phyloP scores from a whole-genome alignment of 2,797 vertebrate genomes.

The Coregonus ussuriensis region DNA sequence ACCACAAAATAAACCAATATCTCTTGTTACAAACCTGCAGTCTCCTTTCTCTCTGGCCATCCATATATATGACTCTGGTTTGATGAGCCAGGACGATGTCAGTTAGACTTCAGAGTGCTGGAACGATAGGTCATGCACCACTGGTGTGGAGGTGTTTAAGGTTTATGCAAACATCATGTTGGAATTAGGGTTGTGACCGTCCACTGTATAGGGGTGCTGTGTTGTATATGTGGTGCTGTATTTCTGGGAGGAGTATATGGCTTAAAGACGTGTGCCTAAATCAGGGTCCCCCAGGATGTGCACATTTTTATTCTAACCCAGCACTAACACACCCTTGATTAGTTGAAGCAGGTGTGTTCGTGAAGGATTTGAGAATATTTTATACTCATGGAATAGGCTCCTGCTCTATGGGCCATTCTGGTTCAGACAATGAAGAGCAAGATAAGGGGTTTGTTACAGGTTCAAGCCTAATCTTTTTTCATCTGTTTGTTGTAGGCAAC shows the following conservation, averaged over 20 bases:
- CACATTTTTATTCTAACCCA: background rate
- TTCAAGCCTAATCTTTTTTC: background rate
- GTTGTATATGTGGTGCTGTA: background rate
- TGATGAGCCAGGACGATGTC: background rate
- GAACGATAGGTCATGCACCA: no score
- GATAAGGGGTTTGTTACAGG: background rate
- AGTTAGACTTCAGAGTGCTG: background rate
- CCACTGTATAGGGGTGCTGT: no score
- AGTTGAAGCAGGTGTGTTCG: background rate
- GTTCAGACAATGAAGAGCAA: background rate
- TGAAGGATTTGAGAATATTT: background rate
- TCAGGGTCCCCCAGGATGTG: background rate
- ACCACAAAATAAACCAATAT: background rate
- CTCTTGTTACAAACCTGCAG: background rate
- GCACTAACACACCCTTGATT: background rate
- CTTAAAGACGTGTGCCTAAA: background rate
- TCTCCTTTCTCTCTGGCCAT: background rate
- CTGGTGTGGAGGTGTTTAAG: background rate
- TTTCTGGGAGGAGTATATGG: slow-evolving; percentile 12
- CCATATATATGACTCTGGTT: background rate
- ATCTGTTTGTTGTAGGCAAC: background rate
- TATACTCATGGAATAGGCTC: background rate
- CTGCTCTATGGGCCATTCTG: background rate
- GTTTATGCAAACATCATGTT: slow-evolving; percentile 25
- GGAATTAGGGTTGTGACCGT: slow-evolving; percentile 13